Conservation (phyloP, 1,140 invertebrate species). For the Tetramorium alpestre region DNA sequence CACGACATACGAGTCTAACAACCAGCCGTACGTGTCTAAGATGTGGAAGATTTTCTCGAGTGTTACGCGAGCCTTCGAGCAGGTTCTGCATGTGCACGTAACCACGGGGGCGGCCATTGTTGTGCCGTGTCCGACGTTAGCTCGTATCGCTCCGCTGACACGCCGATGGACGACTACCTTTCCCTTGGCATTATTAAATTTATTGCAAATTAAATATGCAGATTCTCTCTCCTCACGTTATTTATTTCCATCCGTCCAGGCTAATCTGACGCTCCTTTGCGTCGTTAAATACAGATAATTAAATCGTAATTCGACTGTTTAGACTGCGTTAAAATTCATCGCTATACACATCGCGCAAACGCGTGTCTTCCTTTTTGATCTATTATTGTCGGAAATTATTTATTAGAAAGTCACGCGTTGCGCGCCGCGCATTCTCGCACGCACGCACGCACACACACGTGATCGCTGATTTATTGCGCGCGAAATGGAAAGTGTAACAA, state of each 20-base stretch:
- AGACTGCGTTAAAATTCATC: background rate
- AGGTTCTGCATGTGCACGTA: conserved; percentile 76
- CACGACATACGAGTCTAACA: conserved; percentile 83
- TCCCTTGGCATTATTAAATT: background rate
- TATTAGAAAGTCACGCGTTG: conserved; percentile 3
- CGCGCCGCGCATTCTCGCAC: background rate
- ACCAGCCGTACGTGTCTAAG: conserved; percentile 80
- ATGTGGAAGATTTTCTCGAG: conserved; percentile 77
- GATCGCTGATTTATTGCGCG: background rate
- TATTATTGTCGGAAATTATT: conserved; percentile 27
- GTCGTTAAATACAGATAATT: background rate
- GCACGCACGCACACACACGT: background rate
- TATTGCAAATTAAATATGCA: background rate
- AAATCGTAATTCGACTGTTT: background rate
- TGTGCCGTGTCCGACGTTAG: conserved; percentile 34
- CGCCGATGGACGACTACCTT: background rate
- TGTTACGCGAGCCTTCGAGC: conserved; percentile 67
- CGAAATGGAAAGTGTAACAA: conserved; percentile 26
- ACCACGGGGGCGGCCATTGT: conserved; percentile 67
- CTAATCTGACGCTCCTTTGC: background rate
- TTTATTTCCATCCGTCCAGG: background rate
- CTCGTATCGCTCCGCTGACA: background rate
- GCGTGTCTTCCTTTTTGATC: background rate
- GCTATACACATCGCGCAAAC: background rate
- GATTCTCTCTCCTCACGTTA: background rate